phyloP scores from a whole-genome alignment of 1,140 invertebrate genomes.

The Trachymyrmex cornetzi region DNA sequence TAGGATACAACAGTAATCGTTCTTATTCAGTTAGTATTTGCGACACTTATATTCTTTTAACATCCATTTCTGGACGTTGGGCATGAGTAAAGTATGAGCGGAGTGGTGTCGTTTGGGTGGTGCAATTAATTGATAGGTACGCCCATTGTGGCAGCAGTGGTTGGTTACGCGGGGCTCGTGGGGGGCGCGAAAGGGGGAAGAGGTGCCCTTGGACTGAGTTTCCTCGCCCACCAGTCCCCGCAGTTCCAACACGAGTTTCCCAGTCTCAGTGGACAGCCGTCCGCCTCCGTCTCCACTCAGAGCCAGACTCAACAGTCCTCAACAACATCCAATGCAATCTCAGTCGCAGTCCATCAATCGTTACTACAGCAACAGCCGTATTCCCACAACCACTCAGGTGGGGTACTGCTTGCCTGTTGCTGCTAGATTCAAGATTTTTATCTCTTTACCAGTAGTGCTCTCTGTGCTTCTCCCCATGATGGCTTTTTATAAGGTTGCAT shows the following conservation, averaged over 20 bases:
- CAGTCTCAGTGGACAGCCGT: conserved; percentile 88
- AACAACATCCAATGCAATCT: conserved; percentile 78
- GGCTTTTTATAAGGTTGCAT: conserved; percentile 55
- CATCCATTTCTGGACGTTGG: conserved; percentile 69
- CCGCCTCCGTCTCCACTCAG: conserved; percentile 79
- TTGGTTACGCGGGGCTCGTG: conserved; percentile 83
- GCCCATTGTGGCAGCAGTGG: conserved; percentile 79
- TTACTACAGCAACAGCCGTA: conserved; percentile 81
- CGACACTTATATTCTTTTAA: conserved; percentile 48
- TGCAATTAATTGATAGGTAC: conserved; percentile 78
- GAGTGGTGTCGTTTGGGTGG: conserved; percentile 70
- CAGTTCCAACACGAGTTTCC: conserved; percentile 95
- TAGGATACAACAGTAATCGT: neutral
- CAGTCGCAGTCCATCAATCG: conserved; percentile 79
- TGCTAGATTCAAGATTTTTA: conserved; percentile 69
- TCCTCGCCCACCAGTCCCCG: conserved; percentile 90
- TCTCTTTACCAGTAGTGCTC: conserved; percentile 69
- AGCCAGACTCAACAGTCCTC: conserved; percentile 80
- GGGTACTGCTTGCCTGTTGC: conserved; percentile 79
- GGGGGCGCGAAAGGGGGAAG: conserved; percentile 81
- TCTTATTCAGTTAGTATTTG: neutral
- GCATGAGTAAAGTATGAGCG: conserved; percentile 60
- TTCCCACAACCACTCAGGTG: conserved; percentile 84
- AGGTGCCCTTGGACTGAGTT: conserved; percentile 87
- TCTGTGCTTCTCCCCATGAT: conserved; percentile 54